Conservation (phyloP, 2,113 vertebrate genomes). For the Peucedramus taeniatus region DNA sequence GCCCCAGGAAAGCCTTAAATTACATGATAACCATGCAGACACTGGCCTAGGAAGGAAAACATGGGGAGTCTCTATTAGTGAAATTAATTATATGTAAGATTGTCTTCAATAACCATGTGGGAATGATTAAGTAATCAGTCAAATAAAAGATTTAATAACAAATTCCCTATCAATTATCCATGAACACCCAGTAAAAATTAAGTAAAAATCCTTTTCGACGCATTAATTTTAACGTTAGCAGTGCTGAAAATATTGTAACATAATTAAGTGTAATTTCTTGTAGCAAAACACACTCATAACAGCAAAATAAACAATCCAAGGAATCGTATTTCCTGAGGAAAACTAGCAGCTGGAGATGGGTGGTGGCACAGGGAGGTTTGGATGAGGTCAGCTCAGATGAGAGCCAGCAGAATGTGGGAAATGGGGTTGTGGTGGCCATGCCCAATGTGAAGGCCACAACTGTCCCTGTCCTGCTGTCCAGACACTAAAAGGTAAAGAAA, state of each 20-base stretch:
- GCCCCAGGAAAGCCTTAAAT: conserved; percentile 66
- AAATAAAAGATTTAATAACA: conserved; percentile 70
- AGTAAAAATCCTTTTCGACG: conserved; percentile 7
- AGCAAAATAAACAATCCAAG: conserved; percentile 43
- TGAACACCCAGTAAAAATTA: conserved; percentile 61
- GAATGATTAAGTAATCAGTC: conserved; percentile 69
- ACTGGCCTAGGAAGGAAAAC: conserved; percentile 57
- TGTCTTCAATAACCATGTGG: conserved; percentile 67
- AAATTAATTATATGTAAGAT: conserved; percentile 70
- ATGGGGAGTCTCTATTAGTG: conserved; percentile 62
- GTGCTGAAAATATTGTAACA: conserved; percentile 28
- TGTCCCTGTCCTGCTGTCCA: not conserved
- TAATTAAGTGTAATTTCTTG: conserved; percentile 55
- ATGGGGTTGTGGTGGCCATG: accelerated
- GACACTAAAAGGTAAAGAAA: not conserved
- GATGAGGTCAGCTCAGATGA: not conserved
- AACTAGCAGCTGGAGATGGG: not conserved
- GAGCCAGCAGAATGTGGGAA: not conserved
- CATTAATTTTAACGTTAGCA: conserved; percentile 49
- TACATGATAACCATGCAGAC: conserved; percentile 61
- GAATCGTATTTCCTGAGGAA: not conserved
- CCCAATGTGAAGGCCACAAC: not conserved
- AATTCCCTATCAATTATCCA: conserved; percentile 65
- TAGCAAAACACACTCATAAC: conserved; percentile 24
- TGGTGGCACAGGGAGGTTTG: not conserved